Base-by-base conservation (phyloP, 92 coral and sea anemone species). In the Scolanthus callimorphus region DNA sequence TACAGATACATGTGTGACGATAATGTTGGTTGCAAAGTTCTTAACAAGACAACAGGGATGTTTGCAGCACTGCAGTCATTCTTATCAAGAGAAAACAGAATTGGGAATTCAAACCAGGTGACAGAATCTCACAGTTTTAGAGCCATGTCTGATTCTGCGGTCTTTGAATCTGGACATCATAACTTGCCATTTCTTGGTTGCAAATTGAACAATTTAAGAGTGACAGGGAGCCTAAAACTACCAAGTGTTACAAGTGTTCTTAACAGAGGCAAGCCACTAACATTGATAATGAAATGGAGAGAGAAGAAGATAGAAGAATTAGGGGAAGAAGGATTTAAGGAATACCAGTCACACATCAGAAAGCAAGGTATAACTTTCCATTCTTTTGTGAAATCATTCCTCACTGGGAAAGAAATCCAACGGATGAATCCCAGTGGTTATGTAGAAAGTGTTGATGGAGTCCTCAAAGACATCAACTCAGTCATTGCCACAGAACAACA, bases 241-340 rank as follows among this genome's bases (percentile, higher is more conserved):
- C 79, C 84, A 1, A 94, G 99, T 63, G 96, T 94, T 21, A 80
- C 92, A 0, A 52, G 62, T 38, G 56, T 94, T 22, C 65, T 94
- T 47, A 73, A 77, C 47, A 54, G 65, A 38, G 83, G 89, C 20
- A 74, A 86, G 41, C 63, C 61, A 23, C 65, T 55, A 37, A 78
- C 69, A 52, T 70, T 86, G 64, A 77, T 94, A 1, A 77, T 76
- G 45, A 71, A 54, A 39, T 94, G 99, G 99, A 85, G 81, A 59
- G 86, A 94, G 43, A 71, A 81, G 58, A 90, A 84, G 68, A 81
- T 80, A 25, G 90, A 84, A 64, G 38, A 74, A 26, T 55, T 88
- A 71, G 99, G 99, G 15, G 77, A 94, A 29, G 88, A 84, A 56
- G 69, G 55, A 2, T 94, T 88, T 53, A 73, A 45, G 39, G 63